Evolutionary conservation across 2,888 invertebrate species (phyloP).

Genomic region (Strigamia transsilvanica): DNA sequence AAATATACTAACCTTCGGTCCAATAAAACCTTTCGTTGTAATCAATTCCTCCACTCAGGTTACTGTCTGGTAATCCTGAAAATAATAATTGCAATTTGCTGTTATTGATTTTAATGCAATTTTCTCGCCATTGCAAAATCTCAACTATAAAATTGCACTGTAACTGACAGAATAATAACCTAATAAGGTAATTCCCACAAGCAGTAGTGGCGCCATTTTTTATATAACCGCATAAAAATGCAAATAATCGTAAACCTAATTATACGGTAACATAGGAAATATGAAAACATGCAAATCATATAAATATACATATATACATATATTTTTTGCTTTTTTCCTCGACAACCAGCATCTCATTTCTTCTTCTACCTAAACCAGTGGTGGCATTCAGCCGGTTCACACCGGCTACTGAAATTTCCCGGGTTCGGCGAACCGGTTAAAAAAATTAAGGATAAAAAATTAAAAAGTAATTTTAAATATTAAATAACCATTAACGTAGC

Average conservation of each 20-base stretch:
- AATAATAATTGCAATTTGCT: conserved; percentile 51
- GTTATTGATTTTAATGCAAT: not conserved
- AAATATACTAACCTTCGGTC: conserved; percentile 70
- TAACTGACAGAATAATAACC: not conserved
- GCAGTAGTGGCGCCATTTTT: not conserved
- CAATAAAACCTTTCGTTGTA: conserved; percentile 95
- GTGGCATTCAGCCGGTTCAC: no score
- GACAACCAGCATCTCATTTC: no score
- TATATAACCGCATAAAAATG: not conserved
- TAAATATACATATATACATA: no score
- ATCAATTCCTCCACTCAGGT: conserved; percentile 74
- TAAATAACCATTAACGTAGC: no score
- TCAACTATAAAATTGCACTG: not conserved
- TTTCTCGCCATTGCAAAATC: not conserved
- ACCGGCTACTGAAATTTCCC: no score
- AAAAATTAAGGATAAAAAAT: no score
- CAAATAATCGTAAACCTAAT: not conserved
- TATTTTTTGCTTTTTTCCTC: no score
- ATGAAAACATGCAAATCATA: not conserved
- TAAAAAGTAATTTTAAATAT: no score
- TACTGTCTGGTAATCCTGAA: conserved; percentile 67
- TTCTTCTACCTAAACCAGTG: no score
- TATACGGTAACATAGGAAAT: not conserved
- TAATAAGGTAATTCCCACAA: not conserved
- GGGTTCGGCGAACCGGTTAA: no score